Evolutionary conservation across 2,888 invertebrate genomes (phyloP).

Genomic region (Sicus ferrugineus): DNA sequence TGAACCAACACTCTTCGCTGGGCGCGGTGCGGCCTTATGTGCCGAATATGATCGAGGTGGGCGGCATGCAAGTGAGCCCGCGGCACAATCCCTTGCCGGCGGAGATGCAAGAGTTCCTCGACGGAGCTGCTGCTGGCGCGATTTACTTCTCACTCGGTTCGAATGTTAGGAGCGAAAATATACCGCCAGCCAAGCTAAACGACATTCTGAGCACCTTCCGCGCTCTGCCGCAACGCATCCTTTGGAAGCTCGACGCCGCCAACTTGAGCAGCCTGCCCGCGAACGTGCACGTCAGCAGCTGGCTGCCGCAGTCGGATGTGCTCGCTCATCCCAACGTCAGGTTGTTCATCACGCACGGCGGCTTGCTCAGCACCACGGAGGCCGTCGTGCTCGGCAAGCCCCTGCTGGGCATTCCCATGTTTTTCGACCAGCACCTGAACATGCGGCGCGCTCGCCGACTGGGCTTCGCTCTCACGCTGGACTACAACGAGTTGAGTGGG

Average conservation of each 20-base stretch:
- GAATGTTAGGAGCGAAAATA: constrained; percentile 44
- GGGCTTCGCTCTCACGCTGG: constrained; percentile 59
- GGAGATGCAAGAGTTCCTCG: constrained; percentile 55
- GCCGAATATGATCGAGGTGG: constrained; percentile 54
- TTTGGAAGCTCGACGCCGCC: constrained; percentile 59
- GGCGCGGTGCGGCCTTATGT: constrained; percentile 48
- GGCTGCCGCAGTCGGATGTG: constrained; percentile 61
- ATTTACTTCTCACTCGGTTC: constrained; percentile 64
- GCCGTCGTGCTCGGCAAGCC: constrained; percentile 63
- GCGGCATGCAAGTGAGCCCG: constrained; percentile 49
- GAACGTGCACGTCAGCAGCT: constrained; percentile 52
- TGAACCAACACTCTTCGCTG: constrained; percentile 50
- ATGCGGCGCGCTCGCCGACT: constrained; percentile 58
- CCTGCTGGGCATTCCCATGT: constrained; percentile 63
- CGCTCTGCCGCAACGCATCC: constrained; percentile 41
- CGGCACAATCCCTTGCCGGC: constrained; percentile 44
- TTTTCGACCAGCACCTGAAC: constrained; percentile 65
- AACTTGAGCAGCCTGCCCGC: constrained; percentile 46
- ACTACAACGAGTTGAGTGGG: constrained; percentile 52
- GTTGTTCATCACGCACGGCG: constrained; percentile 64
- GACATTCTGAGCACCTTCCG: constrained; percentile 32
- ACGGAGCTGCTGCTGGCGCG: constrained; percentile 55
- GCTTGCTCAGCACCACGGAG: constrained; percentile 61
- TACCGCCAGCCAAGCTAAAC: constrained; percentile 43
- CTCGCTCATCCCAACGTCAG: constrained; percentile 62